A percentile compares a stretch with the other conserved stretches of the same genome.
phyloP scores from a whole-genome alignment of 1,140 invertebrate genomes.

The Aphelinus certus region DNA sequence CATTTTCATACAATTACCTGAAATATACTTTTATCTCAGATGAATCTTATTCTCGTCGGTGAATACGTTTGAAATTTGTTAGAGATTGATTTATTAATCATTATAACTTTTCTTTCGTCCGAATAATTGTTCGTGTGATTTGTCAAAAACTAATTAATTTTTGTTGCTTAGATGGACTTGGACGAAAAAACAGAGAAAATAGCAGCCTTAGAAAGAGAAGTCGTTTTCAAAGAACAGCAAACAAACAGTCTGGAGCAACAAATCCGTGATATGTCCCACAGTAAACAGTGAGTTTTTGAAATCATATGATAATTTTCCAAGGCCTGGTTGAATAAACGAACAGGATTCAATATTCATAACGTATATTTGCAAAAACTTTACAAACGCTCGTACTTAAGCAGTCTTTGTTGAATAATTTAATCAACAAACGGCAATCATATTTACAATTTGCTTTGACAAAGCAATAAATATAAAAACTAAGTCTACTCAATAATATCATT shows the following conservation, averaged over 20 bases:
- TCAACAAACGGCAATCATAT: slow-evolving; percentile 11
- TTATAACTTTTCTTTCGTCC: too few relatives aligned
- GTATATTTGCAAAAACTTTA: slow-evolving; percentile 16
- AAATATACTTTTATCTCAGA: too few relatives aligned
- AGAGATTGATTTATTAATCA: too few relatives aligned
- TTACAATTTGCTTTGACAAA: slow-evolving; percentile 17
- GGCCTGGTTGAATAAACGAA: neutral
- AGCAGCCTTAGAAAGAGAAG: slow-evolving; percentile 67
- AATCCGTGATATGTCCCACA: slow-evolving; percentile 57
- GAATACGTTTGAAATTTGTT: too few relatives aligned
- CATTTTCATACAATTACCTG: too few relatives aligned
- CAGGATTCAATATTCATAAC: slow-evolving; percentile 2
- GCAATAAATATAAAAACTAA: slow-evolving; percentile 28
- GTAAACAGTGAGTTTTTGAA: slow-evolving; percentile 61
- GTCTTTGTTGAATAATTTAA: slow-evolving; percentile 39
- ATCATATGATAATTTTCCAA: neutral
- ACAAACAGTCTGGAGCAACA: slow-evolving; percentile 52
- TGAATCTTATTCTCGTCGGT: too few relatives aligned
- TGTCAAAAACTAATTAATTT: too few relatives aligned
- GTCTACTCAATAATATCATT: neutral
- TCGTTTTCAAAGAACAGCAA: slow-evolving; percentile 63
- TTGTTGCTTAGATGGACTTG: slow-evolving; percentile 62
- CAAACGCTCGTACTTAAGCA: slow-evolving; percentile 8
- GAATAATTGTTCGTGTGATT: too few relatives aligned
- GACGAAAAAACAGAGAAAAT: slow-evolving; percentile 70